A percentile compares a stretch with the other conserved stretches of the same genome.
These are phyloP conservation scores for Tinea pellionella DNA, from an alignment of 2,888 invertebrate genomes.

Conservation along the genomic window DNA sequence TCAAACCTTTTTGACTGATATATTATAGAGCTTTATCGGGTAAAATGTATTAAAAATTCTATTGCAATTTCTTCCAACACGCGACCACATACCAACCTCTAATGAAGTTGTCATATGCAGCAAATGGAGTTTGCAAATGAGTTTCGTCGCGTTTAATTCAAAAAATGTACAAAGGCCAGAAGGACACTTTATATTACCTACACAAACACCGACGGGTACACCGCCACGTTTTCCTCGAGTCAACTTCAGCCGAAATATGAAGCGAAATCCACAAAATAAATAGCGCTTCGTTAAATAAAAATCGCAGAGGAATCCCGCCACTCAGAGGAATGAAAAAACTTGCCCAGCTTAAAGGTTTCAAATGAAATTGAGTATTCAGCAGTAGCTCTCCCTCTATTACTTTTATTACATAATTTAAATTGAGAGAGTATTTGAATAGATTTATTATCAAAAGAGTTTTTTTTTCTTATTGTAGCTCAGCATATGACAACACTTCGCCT, in stretches of 20 bases:
- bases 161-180: background rate
- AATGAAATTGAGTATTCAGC: constrained; percentile 18
- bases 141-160: background rate
- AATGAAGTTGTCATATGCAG: constrained; percentile 9
- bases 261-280: constrained; percentile 21
- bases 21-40: no score
- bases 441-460: background rate
- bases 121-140: background rate
- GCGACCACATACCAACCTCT: background rate
- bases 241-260: constrained; percentile 22
- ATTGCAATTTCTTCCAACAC: background rate
- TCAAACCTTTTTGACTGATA: no score
- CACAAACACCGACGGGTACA: constrained; percentile 4
- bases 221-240: background rate
- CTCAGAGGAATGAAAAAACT: constrained; percentile 23
- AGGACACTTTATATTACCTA: constrained; percentile 3
- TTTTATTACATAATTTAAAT: background rate
- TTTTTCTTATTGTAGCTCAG: no score
- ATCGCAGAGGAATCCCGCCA: constrained; percentile 21
- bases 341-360: constrained; percentile 18
- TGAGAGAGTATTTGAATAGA: background rate
- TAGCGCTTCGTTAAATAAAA: constrained; percentile 23
- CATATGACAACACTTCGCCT: no score
- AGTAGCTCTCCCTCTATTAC: background rate
- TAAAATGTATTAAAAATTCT: background rate